Percentiles rank a stretch among this genome's conserved stretches.
Conservation (phyloP, 2,113 vertebrate genomes). For the Campylomormyrus tamandua region DNA sequence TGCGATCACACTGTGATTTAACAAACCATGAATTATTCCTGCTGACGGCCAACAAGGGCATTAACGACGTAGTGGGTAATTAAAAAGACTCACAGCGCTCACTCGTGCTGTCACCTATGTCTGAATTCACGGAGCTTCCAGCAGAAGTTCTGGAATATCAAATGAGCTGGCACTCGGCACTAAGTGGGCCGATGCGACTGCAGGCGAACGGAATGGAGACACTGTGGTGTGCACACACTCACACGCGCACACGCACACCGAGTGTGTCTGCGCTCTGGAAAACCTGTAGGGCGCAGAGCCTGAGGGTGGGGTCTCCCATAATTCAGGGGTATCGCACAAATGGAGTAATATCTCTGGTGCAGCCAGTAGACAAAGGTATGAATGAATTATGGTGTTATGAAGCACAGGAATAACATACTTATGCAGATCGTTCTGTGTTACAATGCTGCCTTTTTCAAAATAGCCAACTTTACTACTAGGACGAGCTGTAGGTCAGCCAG, state of each 20-base stretch:
- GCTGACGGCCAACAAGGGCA: background rate
- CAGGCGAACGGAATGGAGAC: background rate
- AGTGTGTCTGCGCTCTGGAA: background rate
- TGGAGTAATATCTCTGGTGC: background rate
- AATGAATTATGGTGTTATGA: background rate
- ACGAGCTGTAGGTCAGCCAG: background rate
- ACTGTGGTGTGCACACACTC: background rate
- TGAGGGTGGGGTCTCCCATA: background rate
- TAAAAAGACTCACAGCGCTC: background rate
- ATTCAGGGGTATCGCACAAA: background rate
- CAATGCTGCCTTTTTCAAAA: background rate
- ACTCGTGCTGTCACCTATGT: background rate
- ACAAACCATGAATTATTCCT: background rate
- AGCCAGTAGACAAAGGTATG: background rate
- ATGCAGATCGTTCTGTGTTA: background rate
- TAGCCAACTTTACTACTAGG: background rate
- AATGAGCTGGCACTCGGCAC: background rate
- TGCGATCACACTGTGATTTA: background rate
- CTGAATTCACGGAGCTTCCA: background rate
- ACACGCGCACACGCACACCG: background rate
- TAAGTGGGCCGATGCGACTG: background rate
- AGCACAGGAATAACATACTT: background rate
- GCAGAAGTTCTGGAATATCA: background rate
- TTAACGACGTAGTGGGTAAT: background rate
- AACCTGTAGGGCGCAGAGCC: background rate